Evolutionary conservation across 2,797 vertebrate genomes (phyloP), one percentile per base, ranked within the genome.

Genomic region (Sphenodon punctatus): DNA sequence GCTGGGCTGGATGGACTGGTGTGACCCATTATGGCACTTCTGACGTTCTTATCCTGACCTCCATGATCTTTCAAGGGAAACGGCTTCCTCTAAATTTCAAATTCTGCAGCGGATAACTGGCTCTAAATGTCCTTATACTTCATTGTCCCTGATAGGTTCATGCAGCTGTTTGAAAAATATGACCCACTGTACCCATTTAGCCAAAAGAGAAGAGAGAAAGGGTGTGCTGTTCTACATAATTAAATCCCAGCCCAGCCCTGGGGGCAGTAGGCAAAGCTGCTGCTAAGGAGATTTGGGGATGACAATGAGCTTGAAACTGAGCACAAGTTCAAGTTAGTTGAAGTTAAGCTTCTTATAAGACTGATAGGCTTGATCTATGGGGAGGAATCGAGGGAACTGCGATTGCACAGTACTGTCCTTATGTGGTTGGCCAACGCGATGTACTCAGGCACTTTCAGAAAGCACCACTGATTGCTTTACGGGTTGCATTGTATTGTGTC

Each of bases 41-140:
- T 34, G 64, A 66, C 79, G 51, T 20, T 22, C 9, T 10, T 22
- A 11, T 46, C n/a, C 78, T 66, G 46, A 48, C 36, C 83, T 71
- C 30, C 25, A 32, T 75, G 88, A 48, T 88, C 80, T 72, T 27
- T 36, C 90, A 58, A 67, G 73, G 43, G 60, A 79, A 11, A 1
- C 64, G 67, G 34, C 74, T 74, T 72, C 74, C 41, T 80, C 75
- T 51, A 75, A 60, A 49, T 90, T 80, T 82, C 79, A 74, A 39
- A 61, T 71, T 72, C 65, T 82, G 38, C 41, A 58, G n/a, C n/a
- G n/a, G 78, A 73, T 63, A 61, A 77, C 78, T 73, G 75, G 23
- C 51, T 61, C 69, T 64, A 69, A 34, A 36, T 34, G 64, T 23
- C 67, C 27, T 66, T 84, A 70, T 36, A 14, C 77, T 71, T 84